Evolutionary conservation across 2,888 invertebrate species (phyloP).

Genomic region (Cosmopolites sordidus): DNA sequence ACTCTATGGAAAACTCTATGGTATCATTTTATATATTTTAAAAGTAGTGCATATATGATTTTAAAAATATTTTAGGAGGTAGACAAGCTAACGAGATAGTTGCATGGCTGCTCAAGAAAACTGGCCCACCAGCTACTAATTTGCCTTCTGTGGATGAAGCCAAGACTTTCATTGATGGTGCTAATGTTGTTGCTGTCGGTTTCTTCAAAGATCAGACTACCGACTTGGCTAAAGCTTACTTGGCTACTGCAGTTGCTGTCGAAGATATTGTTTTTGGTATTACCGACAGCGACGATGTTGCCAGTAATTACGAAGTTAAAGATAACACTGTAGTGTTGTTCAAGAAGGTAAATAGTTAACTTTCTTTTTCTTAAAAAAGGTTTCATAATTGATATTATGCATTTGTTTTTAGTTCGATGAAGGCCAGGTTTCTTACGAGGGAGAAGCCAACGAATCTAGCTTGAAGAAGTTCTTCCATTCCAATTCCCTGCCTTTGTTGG

Average conservation of each 20-base stretch:
- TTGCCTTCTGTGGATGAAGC: conserved; percentile 74
- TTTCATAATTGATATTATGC: not conserved
- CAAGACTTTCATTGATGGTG: conserved; percentile 75
- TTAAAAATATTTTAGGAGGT: conserved; percentile 60
- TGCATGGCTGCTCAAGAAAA: conserved; percentile 93
- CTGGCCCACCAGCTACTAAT: conserved; percentile 88
- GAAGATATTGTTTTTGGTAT: conserved; percentile 91
- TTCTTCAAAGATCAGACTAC: conserved; percentile 82
- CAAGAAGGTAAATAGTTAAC: conserved; percentile 84
- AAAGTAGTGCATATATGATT: not conserved
- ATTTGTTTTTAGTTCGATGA: conserved; percentile 72
- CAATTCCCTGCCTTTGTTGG: conserved; percentile 83
- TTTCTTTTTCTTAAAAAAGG: not conserved
- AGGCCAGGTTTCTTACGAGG: conserved; percentile 68
- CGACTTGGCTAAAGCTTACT: conserved; percentile 77
- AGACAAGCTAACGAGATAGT: conserved; percentile 90
- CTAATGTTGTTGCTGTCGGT: conserved; percentile 81
- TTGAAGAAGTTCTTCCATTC: conserved; percentile 79
- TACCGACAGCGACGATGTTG: conserved; percentile 71
- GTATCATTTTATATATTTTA: not conserved
- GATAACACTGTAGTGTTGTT: conserved; percentile 80
- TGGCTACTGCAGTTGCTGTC: conserved; percentile 70
- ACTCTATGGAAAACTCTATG: no score
- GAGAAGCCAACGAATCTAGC: conserved; percentile 61
- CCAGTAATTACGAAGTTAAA: conserved; percentile 73